Evolutionary conservation across 2,797 vertebrate genomes (phyloP).

Genomic region (Chloroceryle amazona): DNA sequence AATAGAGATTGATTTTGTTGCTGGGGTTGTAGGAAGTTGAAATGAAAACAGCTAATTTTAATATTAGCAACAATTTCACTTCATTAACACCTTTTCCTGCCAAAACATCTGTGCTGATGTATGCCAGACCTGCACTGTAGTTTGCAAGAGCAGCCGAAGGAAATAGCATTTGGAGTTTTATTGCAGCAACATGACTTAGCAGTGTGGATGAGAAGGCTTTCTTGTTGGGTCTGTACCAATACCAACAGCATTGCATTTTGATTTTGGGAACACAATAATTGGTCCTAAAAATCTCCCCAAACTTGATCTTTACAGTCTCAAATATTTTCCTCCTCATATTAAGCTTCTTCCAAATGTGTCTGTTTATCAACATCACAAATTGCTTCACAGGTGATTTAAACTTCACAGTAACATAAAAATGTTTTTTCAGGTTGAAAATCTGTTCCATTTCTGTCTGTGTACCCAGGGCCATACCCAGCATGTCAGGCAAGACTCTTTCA

Average conservation of each 20-base stretch:
- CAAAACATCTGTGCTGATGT: constrained; percentile 18
- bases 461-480: rapidly evolving
- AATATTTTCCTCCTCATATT: neutral
- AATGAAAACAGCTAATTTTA: constrained; percentile 19
- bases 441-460: neutral
- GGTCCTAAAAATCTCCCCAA: neutral
- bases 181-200: neutral
- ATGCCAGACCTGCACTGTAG: neutral
- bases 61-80: constrained; percentile 27
- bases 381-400: neutral
- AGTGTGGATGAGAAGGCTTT: neutral
- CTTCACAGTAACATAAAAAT: neutral
- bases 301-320: neutral
- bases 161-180: neutral
- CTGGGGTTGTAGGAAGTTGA: neutral
- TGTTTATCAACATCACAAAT: constrained; percentile 10
- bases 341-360: neutral
- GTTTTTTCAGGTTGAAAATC: neutral
- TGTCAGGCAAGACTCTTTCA: neutral
- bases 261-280: neutral
- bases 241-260: neutral
- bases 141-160: neutral
- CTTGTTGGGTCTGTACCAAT: neutral
- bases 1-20: neutral
- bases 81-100: constrained; percentile 12